These are phyloP conservation scores for Manduca sexta DNA, from an alignment of 1,140 invertebrate genomes.

Conservation along the genomic window DNA sequence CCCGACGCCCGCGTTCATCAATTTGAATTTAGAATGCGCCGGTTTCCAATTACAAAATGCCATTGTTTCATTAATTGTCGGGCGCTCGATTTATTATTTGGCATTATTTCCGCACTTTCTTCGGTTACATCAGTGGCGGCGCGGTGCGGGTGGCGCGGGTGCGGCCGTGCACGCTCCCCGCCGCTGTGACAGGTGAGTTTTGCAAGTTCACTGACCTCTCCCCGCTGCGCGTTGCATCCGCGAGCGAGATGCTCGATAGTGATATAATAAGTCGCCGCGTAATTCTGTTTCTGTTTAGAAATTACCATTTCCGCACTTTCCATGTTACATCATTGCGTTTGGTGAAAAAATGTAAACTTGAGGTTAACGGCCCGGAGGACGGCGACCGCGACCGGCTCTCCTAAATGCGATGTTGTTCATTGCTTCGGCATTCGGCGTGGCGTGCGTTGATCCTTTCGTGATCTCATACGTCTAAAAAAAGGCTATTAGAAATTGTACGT, in stretches of 20 bases:
- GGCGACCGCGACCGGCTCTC: conserved; percentile 30
- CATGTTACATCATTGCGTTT: conserved; percentile 60
- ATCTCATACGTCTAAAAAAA: conserved; percentile 44
- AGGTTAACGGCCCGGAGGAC: conserved; percentile 47
- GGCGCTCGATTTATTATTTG: conserved; percentile 20
- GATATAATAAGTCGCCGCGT: conserved; percentile 49
- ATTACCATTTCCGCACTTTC: conserved; percentile 68
- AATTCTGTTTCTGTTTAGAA: conserved; percentile 45
- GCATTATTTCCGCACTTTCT: conserved; percentile 48
- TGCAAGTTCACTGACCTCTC: conserved; percentile 65
- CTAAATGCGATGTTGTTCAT: conserved; percentile 45
- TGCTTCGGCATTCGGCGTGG: conserved; percentile 44
- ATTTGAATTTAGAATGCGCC: conserved; percentile 34
- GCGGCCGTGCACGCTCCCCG: conserved; percentile 45
- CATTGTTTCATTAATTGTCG: conserved; percentile 7
- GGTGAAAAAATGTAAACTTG: conserved; percentile 39
- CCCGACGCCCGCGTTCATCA: conserved; percentile 10
- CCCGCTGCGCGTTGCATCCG: conserved; percentile 41
- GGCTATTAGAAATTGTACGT: conserved; percentile 3
- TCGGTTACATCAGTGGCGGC: conserved; percentile 42
- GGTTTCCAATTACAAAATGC: conserved; percentile 39
- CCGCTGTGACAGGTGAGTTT: conserved; percentile 62
- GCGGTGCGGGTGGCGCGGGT: too few relatives aligned
- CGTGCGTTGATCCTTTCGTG: conserved; percentile 65
- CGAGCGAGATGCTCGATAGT: conserved; percentile 40